Percentiles rank a stretch among this genome's conserved stretches.
phyloP scores from a whole-genome alignment of 2,888 invertebrate genomes.

The Sinodicranocentrus sp. region DNA sequence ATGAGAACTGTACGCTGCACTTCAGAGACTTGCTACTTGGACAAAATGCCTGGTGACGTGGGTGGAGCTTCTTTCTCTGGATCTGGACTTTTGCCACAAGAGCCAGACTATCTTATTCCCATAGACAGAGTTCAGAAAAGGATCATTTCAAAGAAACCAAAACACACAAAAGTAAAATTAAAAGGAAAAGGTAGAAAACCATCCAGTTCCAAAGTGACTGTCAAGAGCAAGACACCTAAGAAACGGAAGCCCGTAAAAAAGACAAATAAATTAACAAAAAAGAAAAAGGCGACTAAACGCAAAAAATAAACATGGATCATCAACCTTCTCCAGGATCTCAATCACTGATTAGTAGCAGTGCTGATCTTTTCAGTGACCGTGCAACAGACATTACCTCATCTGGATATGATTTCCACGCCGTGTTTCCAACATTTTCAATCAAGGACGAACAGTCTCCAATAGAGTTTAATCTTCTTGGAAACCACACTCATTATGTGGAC shows the following conservation, averaged over 20 bases:
- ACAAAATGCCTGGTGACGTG: background rate
- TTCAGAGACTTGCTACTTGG: conserved; percentile 9
- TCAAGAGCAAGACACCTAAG: background rate
- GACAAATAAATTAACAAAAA: background rate
- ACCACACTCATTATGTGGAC: conserved; percentile 17
- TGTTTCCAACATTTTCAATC: conserved; percentile 21
- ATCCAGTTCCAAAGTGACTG: background rate
- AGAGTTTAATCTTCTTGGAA: conserved; percentile 9
- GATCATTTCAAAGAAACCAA: too few species aligned
- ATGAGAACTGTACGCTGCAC: conserved; percentile 34
- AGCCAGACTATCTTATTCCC: conserved; percentile 3
- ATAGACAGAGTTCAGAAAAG: too few species aligned
- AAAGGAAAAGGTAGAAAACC: background rate
- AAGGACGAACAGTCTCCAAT: conserved; percentile 9
- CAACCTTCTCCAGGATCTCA: background rate
- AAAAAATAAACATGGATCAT: conserved; percentile 13
- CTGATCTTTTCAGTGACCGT: background rate
- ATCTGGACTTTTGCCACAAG: background rate
- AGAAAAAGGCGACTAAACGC: background rate
- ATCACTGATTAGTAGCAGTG: background rate
- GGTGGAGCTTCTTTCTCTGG: background rate
- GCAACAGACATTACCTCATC: conserved; percentile 3
- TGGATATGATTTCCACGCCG: background rate
- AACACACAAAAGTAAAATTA: conserved; percentile 1
- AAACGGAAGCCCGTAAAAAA: background rate